phyloP scores from a whole-genome alignment of 2,113 vertebrate species.

The Carassius carassius region DNA sequence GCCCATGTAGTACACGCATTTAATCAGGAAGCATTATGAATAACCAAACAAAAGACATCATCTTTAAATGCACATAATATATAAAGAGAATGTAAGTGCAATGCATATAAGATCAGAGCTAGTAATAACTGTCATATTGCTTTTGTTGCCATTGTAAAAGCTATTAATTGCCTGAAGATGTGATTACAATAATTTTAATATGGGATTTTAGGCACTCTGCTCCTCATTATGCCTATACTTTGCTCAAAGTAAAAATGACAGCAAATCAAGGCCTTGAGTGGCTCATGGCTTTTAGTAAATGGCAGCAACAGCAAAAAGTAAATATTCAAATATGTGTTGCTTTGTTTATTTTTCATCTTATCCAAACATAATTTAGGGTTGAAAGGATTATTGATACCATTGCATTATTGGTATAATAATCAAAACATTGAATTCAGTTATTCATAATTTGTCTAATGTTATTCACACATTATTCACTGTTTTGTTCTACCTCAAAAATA shows the following conservation, averaged over 20 bases:
- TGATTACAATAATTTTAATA: neutral
- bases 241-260: neutral
- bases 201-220: neutral
- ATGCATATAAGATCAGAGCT: neutral
- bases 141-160: neutral
- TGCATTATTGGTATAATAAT: neutral
- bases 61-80: neutral
- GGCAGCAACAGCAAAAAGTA: neutral
- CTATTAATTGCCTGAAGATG: neutral
- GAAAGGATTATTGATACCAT: neutral
- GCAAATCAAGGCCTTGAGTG: neutral
- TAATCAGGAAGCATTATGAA: neutral
- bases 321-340: neutral
- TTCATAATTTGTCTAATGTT: neutral
- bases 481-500: neutral
- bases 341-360: neutral
- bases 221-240: neutral
- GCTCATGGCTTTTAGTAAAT: neutral
- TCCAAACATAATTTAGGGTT: neutral
- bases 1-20: neutral
- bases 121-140: neutral
- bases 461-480: neutral
- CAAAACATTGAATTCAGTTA: neutral
- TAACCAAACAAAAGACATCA: neutral
- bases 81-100: neutral